These are phyloP conservation scores for Asobara japonica DNA, from an alignment of 1,140 invertebrate species.

Conservation along the genomic window DNA sequence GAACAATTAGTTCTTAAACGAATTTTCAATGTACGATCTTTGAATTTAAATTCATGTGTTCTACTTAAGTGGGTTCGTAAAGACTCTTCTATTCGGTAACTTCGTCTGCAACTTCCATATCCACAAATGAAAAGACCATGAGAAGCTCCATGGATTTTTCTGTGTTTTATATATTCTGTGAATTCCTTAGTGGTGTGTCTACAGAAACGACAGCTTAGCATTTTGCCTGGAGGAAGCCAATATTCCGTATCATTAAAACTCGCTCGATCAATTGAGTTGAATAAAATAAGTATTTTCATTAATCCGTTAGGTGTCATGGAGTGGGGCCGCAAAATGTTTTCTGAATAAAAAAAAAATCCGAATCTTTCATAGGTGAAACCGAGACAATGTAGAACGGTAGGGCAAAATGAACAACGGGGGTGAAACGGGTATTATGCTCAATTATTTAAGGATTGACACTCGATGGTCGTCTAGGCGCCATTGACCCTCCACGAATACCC, in stretches of 20 bases:
- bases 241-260: background rate
- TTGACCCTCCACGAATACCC: no score
- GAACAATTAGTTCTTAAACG: background rate
- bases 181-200: background rate
- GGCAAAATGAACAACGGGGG: no score
- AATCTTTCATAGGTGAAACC: no score
- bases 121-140: slow-evolving; percentile 1
- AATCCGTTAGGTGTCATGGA: no score
- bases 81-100: background rate
- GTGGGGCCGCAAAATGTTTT: no score
- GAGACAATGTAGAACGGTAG: no score
- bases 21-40: background rate
- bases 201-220: slow-evolving; percentile 18
- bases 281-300: background rate
- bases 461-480: no score
- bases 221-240: background rate
- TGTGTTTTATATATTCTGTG: background rate
- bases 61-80: background rate
- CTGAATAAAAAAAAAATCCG: no score
- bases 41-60: background rate
- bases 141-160: background rate
- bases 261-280: background rate
- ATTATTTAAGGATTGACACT: no score
- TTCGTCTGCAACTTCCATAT: background rate
- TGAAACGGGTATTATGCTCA: no score